Conservation (phyloP, 2,113 vertebrate genomes). For the Pao palembangensis region DNA sequence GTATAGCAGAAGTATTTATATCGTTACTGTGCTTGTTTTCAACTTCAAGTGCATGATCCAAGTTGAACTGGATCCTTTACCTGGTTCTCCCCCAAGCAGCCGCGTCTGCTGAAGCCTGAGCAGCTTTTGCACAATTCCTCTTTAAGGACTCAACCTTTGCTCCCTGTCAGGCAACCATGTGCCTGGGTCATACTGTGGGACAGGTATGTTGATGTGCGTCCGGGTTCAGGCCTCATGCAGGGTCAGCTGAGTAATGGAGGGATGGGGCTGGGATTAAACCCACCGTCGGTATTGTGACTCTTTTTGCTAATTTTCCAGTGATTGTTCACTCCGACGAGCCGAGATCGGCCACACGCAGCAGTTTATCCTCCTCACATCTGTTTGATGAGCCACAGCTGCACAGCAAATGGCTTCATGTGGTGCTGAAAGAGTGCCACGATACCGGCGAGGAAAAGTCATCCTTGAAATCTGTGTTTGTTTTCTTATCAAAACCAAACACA, state of each 20-base stretch:
- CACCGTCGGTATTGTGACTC: too few species aligned
- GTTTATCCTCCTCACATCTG: too few species aligned
- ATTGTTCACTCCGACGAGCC: too few species aligned
- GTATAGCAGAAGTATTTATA: too few species aligned
- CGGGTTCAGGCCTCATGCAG: conserved; percentile 16
- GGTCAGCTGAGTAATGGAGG: conserved; percentile 48
- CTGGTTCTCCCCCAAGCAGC: neutral
- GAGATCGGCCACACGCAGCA: too few species aligned
- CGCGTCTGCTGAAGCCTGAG: conserved; percentile 8
- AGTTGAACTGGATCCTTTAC: conserved; percentile 5
- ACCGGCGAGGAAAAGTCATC: too few species aligned
- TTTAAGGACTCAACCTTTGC: conserved; percentile 62
- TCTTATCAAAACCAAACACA: too few species aligned
- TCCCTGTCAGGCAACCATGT: conserved; percentile 67
- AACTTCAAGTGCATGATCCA: conserved; percentile 50
- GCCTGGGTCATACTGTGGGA: conserved; percentile 66
- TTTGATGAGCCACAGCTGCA: too few species aligned
- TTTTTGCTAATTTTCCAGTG: too few species aligned
- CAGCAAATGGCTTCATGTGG: too few species aligned
- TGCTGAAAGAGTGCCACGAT: too few species aligned
- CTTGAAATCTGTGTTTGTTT: too few species aligned
- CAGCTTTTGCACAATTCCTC: conserved; percentile 50
- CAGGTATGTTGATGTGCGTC: conserved; percentile 53
- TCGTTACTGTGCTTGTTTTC: neutral
- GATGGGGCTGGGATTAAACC: conserved; percentile 2